phyloP scores from a whole-genome alignment of 2,113 vertebrate genomes.

The Trachemys scripta region DNA sequence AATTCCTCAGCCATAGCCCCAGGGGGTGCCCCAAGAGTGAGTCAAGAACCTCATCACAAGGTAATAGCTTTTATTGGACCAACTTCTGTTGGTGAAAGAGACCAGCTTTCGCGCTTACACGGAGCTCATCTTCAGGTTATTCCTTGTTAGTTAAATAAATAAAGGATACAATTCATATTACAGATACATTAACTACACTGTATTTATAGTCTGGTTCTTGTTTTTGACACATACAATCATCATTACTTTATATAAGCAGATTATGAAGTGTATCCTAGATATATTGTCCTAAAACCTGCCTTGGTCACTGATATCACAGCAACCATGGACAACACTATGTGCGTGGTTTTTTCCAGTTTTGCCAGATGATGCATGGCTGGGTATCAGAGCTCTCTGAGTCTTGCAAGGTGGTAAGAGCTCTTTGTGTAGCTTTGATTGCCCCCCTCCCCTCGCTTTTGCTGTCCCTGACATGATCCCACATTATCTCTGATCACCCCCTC shows the following conservation, averaged over 20 bases:
- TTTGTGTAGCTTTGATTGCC: background rate
- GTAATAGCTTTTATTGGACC: background rate
- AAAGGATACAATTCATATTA: background rate
- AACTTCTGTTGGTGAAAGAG: background rate
- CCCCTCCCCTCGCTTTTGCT: background rate
- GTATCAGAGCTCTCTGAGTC: background rate
- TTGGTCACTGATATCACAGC: background rate
- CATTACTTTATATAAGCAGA: background rate
- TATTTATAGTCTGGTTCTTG: background rate
- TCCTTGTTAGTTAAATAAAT: conserved; percentile 22
- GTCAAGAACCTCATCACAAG: background rate
- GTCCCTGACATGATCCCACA: background rate
- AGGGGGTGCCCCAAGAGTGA: background rate
- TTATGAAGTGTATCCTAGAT: background rate
- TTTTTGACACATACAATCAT: background rate
- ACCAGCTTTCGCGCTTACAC: background rate
- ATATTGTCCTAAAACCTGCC: background rate
- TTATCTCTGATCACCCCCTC: background rate
- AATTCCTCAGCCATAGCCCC: background rate
- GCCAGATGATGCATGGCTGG: too few species aligned
- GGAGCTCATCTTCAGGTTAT: background rate
- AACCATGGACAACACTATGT: background rate
- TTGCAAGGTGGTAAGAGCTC: background rate
- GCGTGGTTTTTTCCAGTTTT: background rate
- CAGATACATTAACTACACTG: background rate